Evolutionary conservation across 2,797 vertebrate species (phyloP), one percentile per base, ranked within the genome.

Genomic region (Acridotheres tristis): DNA sequence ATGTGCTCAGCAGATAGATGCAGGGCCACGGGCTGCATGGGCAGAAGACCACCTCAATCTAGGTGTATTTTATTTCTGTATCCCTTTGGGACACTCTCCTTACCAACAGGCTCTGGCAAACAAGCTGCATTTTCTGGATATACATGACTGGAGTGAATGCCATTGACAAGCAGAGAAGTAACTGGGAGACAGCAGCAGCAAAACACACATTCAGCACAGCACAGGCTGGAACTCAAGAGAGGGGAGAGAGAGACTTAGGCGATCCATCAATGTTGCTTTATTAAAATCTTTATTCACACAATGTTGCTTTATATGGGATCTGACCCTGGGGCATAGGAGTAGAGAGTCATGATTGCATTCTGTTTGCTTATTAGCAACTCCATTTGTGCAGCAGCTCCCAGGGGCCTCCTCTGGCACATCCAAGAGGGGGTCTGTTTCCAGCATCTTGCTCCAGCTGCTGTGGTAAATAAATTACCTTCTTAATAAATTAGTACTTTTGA

Each of bases 211-310:
- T 74, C 76, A 85, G 72, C 72, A 66, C 66, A 55, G 25, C 50
- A 67, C 62, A 26, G 16, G 48, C 0, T 58, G 38, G 21, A 36
- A 77, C 7, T 7, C 3, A 10, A 88, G 26, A 55, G 4, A 69
- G 42, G 32, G 20, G 26, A 38, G 54, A 36, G 58, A 94, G 65
- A 90, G 32, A 63, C 55, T 96, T 85, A 93, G 96, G 93, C 68
- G 88, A 94, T 80, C 91, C 79, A 73, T 61, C 73, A 59, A 2
- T 43, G 65, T 93, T 89, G 92, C 88, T 97, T 97, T 97, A 98
- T 96, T 97, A 97, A 98, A 98, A 97, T 96, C 92, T 98, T 98
- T 98, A 98, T 98, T 98, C 89, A 92, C 95, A 96, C 89, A 88
- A 95, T 71, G 92, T 93, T 96, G 95, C 92, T 96, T 96, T 96